Evolutionary conservation across 2,888 invertebrate genomes (phyloP), one percentile per base, ranked within the genome.

Genomic region (Megaustenia siamemsis): DNA sequence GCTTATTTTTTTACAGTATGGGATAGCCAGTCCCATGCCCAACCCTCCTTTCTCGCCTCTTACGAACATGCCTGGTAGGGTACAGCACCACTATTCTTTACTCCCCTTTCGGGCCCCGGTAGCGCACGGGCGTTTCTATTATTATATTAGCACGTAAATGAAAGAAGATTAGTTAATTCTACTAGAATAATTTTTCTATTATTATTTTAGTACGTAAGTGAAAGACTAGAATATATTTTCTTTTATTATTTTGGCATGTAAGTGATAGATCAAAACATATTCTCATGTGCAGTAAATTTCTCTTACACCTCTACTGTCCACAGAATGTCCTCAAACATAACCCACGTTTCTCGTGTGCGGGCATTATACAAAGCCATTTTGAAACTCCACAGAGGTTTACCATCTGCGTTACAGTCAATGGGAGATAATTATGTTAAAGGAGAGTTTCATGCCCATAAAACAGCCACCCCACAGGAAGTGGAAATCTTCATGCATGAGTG

Each of bases 371-470:
- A 97, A 94, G 95, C 96, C 1, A 96, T 97, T 91, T 95, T 97
- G 86, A 95, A 96, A 86, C 95, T 97, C 43, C 97, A 97, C 91
- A 95, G 97, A 86, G 96, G 96, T 3, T 93, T 97, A 73, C 97
- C 97, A 0, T 91, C 94, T 0, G 97, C 96, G 88, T 94, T 97
- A 56, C 95, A 96, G 78, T 95, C 95, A 5, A 92, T 97, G 45
- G 97, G 97, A 0, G 96, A 97, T 91, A 95, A 95, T 90, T 97
- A 97, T 92, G 96, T 96, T 0, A 95, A 96, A 87, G 97, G 97
- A 88, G 97, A 98, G 94, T 98, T 98, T 93, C 96, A 96, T 91
- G 95, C 97, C 73, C 98, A 98, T 93, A 97, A 97, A 92, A 95
- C 95, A 18, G 93, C 92, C n/a, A 95, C 95, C 81, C 95, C 95